Evolutionary conservation across 2,797 vertebrate genomes (phyloP).

Genomic region (Smutsia gigantea): DNA sequence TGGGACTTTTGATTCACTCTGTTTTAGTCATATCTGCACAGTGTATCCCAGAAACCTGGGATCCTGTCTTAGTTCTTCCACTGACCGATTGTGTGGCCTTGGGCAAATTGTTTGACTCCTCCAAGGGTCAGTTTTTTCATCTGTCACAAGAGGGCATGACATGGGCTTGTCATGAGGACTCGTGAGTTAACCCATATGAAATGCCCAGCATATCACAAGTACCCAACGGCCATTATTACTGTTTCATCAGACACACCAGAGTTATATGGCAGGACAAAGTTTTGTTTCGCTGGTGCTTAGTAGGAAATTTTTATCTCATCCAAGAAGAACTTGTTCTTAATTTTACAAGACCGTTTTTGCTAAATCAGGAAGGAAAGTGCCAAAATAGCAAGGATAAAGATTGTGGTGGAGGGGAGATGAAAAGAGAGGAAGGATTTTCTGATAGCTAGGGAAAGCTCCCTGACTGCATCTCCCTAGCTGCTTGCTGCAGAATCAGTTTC

Average conservation of each 20-base stretch:
- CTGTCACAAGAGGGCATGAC: too few relatives aligned
- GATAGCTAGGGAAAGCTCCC: not conserved
- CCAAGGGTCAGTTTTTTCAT: not conserved
- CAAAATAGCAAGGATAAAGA: not conserved
- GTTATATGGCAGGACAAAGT: not conserved
- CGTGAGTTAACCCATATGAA: not conserved
- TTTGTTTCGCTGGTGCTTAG: not conserved
- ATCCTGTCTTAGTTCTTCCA: not conserved
- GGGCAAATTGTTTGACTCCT: not conserved
- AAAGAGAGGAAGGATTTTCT: not conserved
- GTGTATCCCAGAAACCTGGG: not conserved
- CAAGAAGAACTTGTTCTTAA: not conserved
- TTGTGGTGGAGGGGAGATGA: fast-evolving
- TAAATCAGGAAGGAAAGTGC: not conserved
- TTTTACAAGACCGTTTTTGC: not conserved
- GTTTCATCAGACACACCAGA: not conserved
- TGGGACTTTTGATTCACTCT: not conserved
- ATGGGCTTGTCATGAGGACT: not conserved
- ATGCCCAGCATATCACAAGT: not conserved
- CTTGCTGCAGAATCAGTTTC: not conserved
- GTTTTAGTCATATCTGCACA: not conserved
- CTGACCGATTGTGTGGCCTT: not conserved
- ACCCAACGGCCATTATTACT: too few relatives aligned
- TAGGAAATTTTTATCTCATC: not conserved
- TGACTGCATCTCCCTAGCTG: too few relatives aligned